These are phyloP conservation scores for Lysandra bellargus DNA, from an alignment of 2,888 invertebrate species.

Conservation along the genomic window DNA sequence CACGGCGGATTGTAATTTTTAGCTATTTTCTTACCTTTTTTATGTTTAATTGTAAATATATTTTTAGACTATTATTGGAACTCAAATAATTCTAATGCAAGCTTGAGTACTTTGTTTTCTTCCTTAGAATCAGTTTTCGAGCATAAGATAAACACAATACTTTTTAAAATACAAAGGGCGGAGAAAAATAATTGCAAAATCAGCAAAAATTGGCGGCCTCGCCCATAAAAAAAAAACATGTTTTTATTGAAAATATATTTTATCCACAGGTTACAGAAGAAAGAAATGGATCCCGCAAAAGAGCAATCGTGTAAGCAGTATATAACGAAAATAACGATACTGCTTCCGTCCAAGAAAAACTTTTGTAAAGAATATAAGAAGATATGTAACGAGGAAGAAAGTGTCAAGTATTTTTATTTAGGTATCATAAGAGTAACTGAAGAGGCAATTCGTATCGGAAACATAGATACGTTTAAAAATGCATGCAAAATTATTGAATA, in stretches of 20 bases:
- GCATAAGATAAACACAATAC: too few relatives aligned
- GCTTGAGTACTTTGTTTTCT: too few relatives aligned
- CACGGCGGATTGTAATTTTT: too few relatives aligned
- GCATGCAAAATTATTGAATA: slow-evolving; percentile 14
- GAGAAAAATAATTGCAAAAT: too few relatives aligned
- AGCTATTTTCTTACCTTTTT: too few relatives aligned
- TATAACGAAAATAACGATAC: background rate
- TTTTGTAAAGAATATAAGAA: slow-evolving; percentile 14
- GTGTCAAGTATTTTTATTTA: slow-evolving; percentile 2
- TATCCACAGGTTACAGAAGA: slow-evolving; percentile 8
- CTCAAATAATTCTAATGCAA: too few relatives aligned
- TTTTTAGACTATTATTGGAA: too few relatives aligned
- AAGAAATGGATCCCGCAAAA: background rate
- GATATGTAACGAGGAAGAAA: background rate
- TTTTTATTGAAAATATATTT: background rate
- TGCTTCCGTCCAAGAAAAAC: slow-evolving; percentile 11
- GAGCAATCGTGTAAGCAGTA: slow-evolving; percentile 7
- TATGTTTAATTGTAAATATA: too few relatives aligned
- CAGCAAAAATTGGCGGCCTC: too few relatives aligned
- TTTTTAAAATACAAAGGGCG: too few relatives aligned
- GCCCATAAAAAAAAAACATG: too few relatives aligned
- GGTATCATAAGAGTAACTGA: background rate
- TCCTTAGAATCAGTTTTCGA: too few relatives aligned
- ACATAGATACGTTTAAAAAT: slow-evolving; percentile 8
- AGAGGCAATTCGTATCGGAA: background rate